Base-by-base conservation (phyloP, 2,797 vertebrate species). In the Varecia variegata region DNA sequence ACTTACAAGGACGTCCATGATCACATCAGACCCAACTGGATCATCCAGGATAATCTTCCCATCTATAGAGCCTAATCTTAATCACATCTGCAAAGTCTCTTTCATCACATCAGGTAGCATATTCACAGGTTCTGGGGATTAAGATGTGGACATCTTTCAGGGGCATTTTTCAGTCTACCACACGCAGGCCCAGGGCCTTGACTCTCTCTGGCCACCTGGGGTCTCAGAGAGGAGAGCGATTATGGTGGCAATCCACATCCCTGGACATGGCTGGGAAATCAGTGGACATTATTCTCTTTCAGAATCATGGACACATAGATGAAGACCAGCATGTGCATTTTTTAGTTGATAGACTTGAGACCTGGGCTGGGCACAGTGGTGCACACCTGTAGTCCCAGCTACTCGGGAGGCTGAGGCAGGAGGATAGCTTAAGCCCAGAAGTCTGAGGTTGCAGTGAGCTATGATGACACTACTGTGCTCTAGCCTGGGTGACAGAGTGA, bases 321-420 rank as follows among this genome's bases (percentile, higher is more conserved):
- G 54, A 88, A 43, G 27, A 13, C 25, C 32, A 40, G 21, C 12
- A 1, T 25, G 23, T 47, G 25, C 23, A 27, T 80, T 47, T 87
- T 43, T 70, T 17, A 45, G 5, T 21, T 20, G 11, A 15, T 7
- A 81, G 54, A 62, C 38, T 12, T 5, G 17, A 71, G n/a, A n/a
- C 10, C 40, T 40, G 40, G 43, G 32, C 32, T 7, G 5, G 15
- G 32, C 15, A 3, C 1, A 0, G 15, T 3, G 62, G 62, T 3
- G 3, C 17, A 35, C 8, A 9, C 62, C 32, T n/a, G 3, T n/a
- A n/a, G 32, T 65, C 62, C 62, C 17, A 35, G 17, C 62, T 56
- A 35, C 32, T 65, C 3, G 7, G 32, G 62, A 65, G 62, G 32
- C 62, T 32, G n/a, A 65, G 62, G 1, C 62, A n/a, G 32, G 7